These are phyloP conservation scores for Macaca mulatta DNA, from an alignment of 2,113 vertebrate genomes.

Conservation along the genomic window DNA sequence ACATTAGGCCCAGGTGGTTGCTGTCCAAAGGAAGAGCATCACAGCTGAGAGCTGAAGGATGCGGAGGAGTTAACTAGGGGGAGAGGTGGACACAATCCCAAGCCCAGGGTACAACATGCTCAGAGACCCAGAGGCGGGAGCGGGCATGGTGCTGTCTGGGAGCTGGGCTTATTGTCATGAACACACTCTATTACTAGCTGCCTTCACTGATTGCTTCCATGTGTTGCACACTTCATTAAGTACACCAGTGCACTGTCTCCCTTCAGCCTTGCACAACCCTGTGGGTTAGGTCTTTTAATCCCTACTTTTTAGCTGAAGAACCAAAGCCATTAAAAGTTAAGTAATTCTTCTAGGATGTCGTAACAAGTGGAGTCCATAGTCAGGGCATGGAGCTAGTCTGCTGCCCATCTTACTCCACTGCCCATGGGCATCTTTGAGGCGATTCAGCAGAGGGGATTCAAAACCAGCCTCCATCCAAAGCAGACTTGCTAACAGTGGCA, in stretches of 20 bases:
- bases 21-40: background rate
- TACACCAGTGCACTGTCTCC: background rate
- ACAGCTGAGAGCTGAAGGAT: background rate
- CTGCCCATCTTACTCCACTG: too few species aligned
- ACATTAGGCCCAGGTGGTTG: rapidly evolving
- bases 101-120: rapidly evolving
- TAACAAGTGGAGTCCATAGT: background rate
- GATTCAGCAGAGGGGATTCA: background rate
- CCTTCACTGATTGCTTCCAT: background rate
- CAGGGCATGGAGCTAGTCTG: background rate
- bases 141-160: background rate
- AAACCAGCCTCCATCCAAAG: background rate
- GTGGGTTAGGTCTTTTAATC: background rate
- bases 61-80: background rate
- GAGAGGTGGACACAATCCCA: background rate
- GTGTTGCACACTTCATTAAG: background rate
- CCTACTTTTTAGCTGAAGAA: background rate
- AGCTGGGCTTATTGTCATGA: background rate
- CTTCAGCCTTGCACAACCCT: background rate
- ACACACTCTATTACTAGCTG: rapidly evolving
- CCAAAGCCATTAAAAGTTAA: background rate
- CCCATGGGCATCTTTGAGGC: background rate
- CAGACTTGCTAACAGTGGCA: background rate
- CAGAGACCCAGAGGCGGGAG: background rate
- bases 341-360: background rate